phyloP scores from a whole-genome alignment of 2,113 vertebrate species.

The Zingel zingel region DNA sequence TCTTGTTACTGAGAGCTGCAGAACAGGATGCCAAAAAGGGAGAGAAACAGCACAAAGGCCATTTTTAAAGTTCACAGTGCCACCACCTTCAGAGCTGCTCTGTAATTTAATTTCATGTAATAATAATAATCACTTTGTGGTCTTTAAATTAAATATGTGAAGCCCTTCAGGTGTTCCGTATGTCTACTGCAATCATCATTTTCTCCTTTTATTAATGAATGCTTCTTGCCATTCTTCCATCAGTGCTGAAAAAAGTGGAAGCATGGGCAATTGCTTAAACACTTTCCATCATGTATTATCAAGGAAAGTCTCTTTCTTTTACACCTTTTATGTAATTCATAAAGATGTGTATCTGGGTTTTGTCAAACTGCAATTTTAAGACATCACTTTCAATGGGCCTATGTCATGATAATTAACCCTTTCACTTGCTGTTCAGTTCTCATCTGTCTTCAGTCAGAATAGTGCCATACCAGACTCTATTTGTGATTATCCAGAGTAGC shows the following conservation, averaged over 20 bases:
- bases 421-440: too few relatives aligned
- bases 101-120: neutral
- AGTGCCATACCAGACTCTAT: too few relatives aligned
- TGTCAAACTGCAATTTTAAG: neutral
- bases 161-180: neutral
- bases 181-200: too few relatives aligned
- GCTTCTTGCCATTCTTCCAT: too few relatives aligned
- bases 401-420: too few relatives aligned
- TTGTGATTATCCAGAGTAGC: too few relatives aligned
- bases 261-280: neutral
- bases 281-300: neutral
- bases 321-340: neutral
- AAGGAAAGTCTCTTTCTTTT: neutral
- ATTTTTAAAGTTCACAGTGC: neutral
- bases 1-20: conserved; percentile 6
- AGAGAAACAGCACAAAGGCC: neutral
- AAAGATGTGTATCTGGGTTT: neutral
- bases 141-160: neutral
- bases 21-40: neutral
- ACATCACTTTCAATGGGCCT: neutral
- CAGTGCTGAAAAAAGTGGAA: too few relatives aligned
- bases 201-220: neutral
- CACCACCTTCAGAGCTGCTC: neutral
- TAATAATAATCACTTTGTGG: neutral
- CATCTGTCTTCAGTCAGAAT: too few relatives aligned